These are phyloP conservation scores for Oceanodroma leucorhoa DNA, from an alignment of 2,797 vertebrate genomes.

Conservation along the genomic window DNA sequence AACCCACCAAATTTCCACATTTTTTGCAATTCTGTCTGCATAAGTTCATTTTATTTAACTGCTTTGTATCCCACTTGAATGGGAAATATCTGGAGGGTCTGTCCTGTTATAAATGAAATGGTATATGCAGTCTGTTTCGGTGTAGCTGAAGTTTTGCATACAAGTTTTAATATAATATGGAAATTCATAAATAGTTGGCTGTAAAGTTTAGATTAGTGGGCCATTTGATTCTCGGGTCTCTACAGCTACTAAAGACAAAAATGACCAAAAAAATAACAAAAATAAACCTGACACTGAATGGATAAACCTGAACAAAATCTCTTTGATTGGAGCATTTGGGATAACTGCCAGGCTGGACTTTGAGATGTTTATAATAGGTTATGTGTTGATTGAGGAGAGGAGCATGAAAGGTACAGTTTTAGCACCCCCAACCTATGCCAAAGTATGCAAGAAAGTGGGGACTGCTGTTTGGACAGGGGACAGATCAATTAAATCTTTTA, in stretches of 20 bases:
- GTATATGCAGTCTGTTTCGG: not conserved
- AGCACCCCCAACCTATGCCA: conserved; percentile 2
- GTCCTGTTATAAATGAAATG: not conserved
- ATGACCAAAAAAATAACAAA: conserved; percentile 31
- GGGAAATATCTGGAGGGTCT: not conserved
- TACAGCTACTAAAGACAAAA: conserved; percentile 57
- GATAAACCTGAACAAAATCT: conserved; percentile 65
- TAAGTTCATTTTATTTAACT: not conserved
- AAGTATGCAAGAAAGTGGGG: conserved; percentile 16
- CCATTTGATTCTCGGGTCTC: not conserved
- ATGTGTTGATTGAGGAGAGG: conserved; percentile 67
- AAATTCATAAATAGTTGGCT: conserved; percentile 11
- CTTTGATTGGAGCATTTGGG: conserved; percentile 67
- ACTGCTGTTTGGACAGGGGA: conserved; percentile 39
- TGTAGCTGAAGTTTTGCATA: not conserved
- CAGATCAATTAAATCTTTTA: conserved; percentile 62
- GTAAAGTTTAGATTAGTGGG: conserved; percentile 1
- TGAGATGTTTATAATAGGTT: conserved; percentile 65
- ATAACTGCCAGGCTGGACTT: conserved; percentile 57
- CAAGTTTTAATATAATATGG: not conserved
- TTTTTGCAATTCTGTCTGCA: not conserved
- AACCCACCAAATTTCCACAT: not conserved
- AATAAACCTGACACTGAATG: conserved; percentile 57
- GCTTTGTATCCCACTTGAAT: not conserved
- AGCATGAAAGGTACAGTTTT: conserved; percentile 52